Evolutionary conservation across 2,113 vertebrate genomes (phyloP), one percentile per base, ranked within the genome.

Genomic region (Lichenostomus cassidix): DNA sequence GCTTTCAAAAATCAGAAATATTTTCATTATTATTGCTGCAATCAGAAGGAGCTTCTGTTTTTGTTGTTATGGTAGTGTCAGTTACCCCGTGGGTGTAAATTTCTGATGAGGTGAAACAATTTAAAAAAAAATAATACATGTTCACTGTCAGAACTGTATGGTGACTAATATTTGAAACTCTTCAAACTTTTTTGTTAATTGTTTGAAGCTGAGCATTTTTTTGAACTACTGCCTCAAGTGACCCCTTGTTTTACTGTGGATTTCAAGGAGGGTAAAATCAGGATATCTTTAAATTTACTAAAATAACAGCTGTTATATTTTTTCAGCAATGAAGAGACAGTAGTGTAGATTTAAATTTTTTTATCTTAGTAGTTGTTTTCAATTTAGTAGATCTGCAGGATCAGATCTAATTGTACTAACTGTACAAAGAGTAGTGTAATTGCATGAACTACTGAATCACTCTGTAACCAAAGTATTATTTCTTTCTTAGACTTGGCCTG

Each of bases 161-260:
- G 29, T 89, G 73, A 46, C 15, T 35, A 65, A 19, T 49, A 75
- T 56, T 87, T 78, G 58, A 78, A 91, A 64, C 20, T 49, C 15
- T n/a, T 83, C 55, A 39, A 35, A 65, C 28, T 73, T 75, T 67
- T 58, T 84, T 55, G 47, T 59, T 85, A 75, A 88, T 87, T 60
- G 78, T 90, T 96, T 92, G 60, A 94, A 81, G 64, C 62, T 84
- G 83, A 92, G 25, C 65, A 27, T 91, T 92, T 83, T 86, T 93
- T 87, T 92, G 22, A 93, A 49, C 76, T 75, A 3, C 29, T 80
- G 55, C 41, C 68, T 95, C 35, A 91, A 68, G 21, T 55, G 69
- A 52, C 44, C 33, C 0, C 0, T 92, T 86, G 50, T 75, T 56
- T 59, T 77, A 39, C 60, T 81, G 39, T 64, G 86, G 9, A n/a